A percentile compares a stretch with the other conserved stretches of the same genome.
Conservation (phyloP, 1,140 invertebrate genomes). For the Parapsyche elsis region DNA sequence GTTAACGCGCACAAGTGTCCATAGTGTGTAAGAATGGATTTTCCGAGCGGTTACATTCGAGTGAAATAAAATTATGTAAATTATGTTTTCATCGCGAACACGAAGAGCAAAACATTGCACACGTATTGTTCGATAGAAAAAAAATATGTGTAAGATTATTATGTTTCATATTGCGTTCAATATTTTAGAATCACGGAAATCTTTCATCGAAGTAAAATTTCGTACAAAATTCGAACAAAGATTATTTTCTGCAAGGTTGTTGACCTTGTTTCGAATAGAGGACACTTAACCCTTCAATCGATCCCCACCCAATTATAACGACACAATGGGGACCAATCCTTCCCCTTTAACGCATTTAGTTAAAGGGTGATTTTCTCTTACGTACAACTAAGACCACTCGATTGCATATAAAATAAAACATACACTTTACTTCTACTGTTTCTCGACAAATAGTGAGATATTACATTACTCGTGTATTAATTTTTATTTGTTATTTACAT, state of each 20-base stretch:
- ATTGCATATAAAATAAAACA: neutral
- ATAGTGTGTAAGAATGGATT: constrained; percentile 11
- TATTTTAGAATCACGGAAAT: too few relatives aligned
- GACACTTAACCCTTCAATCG: constrained; percentile 49
- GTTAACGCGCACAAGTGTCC: too few relatives aligned
- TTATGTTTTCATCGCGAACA: constrained; percentile 39
- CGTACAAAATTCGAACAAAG: neutral
- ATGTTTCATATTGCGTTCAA: too few relatives aligned
- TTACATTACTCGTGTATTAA: neutral
- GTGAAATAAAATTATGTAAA: constrained; percentile 46
- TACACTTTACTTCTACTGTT: neutral
- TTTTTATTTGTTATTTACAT: neutral
- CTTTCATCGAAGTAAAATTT: too few relatives aligned
- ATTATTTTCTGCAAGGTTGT: constrained; percentile 7
- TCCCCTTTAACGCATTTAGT: constrained; percentile 41
- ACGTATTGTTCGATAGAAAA: too few relatives aligned
- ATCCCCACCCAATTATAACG: constrained; percentile 52
- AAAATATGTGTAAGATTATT: too few relatives aligned
- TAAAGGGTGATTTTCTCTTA: constrained; percentile 18
- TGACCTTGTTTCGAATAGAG: constrained; percentile 31
- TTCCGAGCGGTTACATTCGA: constrained; percentile 37
- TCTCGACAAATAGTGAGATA: neutral
- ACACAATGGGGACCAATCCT: constrained; percentile 51
- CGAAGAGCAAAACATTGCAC: too few relatives aligned
- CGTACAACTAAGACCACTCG: neutral